Conservation (phyloP, 2,797 vertebrate species). For the Neosalanx taihuensis region DNA sequence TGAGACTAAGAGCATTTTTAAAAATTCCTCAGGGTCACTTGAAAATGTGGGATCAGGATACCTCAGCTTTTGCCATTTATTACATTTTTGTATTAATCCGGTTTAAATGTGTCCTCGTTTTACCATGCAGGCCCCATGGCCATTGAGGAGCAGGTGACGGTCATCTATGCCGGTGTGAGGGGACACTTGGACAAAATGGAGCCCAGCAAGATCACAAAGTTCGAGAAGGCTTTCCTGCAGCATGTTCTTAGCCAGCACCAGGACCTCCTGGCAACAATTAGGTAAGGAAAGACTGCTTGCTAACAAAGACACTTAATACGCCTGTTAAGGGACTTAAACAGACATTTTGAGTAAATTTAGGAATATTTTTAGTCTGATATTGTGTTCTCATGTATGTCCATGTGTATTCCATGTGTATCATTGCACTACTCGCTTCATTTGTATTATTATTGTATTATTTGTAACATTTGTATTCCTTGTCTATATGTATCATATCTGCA, state of each 20-base stretch:
- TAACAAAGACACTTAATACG: background rate
- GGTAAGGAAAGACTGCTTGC: conserved; percentile 58
- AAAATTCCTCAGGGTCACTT: background rate
- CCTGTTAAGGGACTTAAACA: background rate
- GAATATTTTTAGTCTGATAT: background rate
- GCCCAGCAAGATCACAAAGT: conserved; percentile 95
- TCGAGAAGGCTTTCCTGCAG: conserved; percentile 90
- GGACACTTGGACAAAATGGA: conserved; percentile 96
- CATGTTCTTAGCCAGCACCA: conserved; percentile 91
- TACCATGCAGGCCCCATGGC: conserved; percentile 86
- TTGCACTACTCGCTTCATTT: too few relatives aligned
- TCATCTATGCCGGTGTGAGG: conserved; percentile 94
- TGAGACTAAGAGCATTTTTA: background rate
- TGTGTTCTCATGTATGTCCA: background rate
- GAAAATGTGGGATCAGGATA: too few relatives aligned
- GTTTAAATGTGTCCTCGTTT: background rate
- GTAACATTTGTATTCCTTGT: too few relatives aligned
- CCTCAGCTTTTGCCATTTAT: too few relatives aligned
- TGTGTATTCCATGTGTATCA: background rate
- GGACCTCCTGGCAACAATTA: conserved; percentile 82
- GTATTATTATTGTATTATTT: too few relatives aligned
- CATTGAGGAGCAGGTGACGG: conserved; percentile 94
- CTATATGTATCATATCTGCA: too few relatives aligned
- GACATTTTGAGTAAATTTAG: too few relatives aligned
- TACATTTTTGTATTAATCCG: background rate